A percentile compares a stretch with the other conserved stretches of the same genome.
These are phyloP conservation scores for Percopsis omiscomaycus DNA, from an alignment of 2,797 vertebrate genomes.

Conservation along the genomic window DNA sequence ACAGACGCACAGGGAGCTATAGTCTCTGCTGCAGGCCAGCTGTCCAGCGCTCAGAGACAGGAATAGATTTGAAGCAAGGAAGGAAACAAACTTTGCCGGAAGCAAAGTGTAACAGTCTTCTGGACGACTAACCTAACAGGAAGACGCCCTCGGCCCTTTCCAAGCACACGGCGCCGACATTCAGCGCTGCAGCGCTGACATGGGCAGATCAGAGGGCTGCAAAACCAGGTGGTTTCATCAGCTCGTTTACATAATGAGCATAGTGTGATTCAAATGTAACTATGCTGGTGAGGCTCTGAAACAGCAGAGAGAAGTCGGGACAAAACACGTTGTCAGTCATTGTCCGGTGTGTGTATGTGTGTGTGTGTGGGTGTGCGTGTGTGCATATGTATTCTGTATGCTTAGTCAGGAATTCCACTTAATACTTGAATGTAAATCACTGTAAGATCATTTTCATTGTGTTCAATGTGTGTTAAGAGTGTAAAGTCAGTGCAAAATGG, in stretches of 20 bases:
- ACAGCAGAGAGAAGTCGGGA: slow-evolving; percentile 7
- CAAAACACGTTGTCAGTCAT: slow-evolving; percentile 28
- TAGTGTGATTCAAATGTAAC: slow-evolving; percentile 19
- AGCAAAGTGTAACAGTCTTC: slow-evolving; percentile 56
- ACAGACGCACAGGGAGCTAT: slow-evolving; percentile 26
- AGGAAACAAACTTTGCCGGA: slow-evolving; percentile 17
- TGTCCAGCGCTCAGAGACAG: slow-evolving; percentile 17
- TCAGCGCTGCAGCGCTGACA: slow-evolving; percentile 21
- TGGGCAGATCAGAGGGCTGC: slow-evolving; percentile 36
- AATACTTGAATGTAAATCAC: no score
- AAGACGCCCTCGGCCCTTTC: slow-evolving; percentile 29
- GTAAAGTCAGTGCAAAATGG: no score
- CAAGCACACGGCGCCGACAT: slow-evolving; percentile 25
- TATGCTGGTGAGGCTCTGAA: neutral
- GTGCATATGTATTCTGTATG: slow-evolving; percentile 6
- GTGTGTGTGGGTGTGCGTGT: slow-evolving; percentile 13
- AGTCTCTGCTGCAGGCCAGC: slow-evolving; percentile 40
- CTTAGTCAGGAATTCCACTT: neutral
- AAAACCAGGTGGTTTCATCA: slow-evolving; percentile 22
- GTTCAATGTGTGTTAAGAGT: no score
- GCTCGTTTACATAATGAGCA: slow-evolving; percentile 18
- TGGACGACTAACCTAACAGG: slow-evolving; percentile 36
- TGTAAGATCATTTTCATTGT: no score
- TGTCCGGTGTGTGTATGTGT: slow-evolving; percentile 27
- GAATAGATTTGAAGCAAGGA: slow-evolving; percentile 28